phyloP scores from a whole-genome alignment of 2,888 invertebrate species.

The Ceramica pisi region DNA sequence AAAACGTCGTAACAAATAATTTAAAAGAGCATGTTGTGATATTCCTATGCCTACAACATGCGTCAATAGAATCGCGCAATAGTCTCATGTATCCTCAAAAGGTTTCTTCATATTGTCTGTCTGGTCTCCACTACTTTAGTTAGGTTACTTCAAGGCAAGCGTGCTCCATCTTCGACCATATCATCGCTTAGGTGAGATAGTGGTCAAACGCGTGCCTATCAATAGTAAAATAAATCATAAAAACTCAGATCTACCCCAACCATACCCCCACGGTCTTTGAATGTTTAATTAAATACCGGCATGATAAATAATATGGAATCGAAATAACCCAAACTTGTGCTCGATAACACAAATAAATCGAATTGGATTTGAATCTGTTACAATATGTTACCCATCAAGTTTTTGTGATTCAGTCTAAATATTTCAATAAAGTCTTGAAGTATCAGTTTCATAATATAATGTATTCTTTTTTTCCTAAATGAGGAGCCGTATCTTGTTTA shows the following conservation, averaged over 20 bases:
- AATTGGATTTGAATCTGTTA: slow-evolving; percentile 15
- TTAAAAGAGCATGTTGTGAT: no score
- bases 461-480: background rate
- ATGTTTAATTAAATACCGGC: slow-evolving; percentile 27
- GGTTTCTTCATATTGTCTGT: no score
- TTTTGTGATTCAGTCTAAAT: slow-evolving; percentile 3
- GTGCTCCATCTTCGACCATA: no score
- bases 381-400: background rate
- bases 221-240: no score
- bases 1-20: background rate
- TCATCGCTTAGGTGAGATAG: no score
- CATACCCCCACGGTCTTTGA: slow-evolving; percentile 3
- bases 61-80: no score
- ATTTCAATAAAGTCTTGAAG: background rate
- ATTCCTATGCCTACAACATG: no score
- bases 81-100: no score
- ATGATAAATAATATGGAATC: slow-evolving; percentile 12
- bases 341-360: background rate
- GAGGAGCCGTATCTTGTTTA: background rate
- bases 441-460: background rate
- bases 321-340: background rate
- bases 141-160: no score
- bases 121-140: no score
- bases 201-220: no score
- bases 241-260: background rate